These are phyloP conservation scores for Microtus oregoni DNA, from an alignment of 2,113 vertebrate genomes.

Conservation along the genomic window DNA sequence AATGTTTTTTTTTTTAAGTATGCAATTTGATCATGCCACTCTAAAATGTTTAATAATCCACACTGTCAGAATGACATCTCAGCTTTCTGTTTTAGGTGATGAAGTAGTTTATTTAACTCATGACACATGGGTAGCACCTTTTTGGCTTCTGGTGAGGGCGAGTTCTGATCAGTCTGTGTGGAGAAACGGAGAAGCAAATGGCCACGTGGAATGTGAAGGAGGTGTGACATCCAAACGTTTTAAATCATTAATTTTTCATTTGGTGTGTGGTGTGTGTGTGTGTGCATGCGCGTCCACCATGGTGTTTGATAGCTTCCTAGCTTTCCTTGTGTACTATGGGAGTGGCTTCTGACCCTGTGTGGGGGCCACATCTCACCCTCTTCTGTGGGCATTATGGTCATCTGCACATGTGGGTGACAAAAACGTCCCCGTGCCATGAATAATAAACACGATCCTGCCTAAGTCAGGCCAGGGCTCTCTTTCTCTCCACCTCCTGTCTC, in stretches of 20 bases:
- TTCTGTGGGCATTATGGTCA: background rate
- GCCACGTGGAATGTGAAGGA: no score
- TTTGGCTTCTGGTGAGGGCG: background rate
- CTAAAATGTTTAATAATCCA: background rate
- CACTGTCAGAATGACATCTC: background rate
- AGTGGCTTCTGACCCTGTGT: background rate
- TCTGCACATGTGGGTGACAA: background rate
- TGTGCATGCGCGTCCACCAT: background rate
- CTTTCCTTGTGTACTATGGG: background rate
- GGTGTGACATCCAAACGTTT: background rate
- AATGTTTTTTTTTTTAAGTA: background rate
- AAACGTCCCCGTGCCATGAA: background rate
- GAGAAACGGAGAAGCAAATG: background rate
- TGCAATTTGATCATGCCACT: background rate
- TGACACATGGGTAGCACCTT: no score
- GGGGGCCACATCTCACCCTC: no score
- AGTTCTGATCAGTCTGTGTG: background rate
- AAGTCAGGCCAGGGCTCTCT: background rate
- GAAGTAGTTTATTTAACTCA: background rate
- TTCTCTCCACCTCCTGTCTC: background rate
- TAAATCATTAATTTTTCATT: background rate
- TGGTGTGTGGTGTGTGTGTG: background rate
- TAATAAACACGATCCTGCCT: background rate
- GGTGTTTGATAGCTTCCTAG: background rate
- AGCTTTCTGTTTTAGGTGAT: background rate